A percentile compares a stretch with the other conserved stretches of the same genome.
Evolutionary conservation across 2,888 invertebrate genomes (phyloP).

Genomic region (Protophormia terraenovae): DNA sequence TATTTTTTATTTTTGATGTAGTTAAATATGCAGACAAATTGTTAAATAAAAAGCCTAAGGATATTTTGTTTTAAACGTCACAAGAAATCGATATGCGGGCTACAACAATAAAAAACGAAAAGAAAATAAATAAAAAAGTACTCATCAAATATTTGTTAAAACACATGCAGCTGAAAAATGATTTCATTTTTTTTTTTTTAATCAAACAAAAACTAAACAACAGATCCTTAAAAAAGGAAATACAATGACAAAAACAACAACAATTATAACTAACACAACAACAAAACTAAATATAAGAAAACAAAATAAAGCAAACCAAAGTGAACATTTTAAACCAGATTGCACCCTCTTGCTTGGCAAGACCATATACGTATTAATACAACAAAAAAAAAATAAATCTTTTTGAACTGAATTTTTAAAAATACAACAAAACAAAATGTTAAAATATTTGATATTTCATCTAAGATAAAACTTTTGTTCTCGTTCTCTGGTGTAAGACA

Average conservation of each 20-base stretch:
- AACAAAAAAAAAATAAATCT: slow-evolving; percentile 33
- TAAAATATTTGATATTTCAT: slow-evolving; percentile 53
- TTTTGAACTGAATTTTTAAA: slow-evolving; percentile 41
- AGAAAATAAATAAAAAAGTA: slow-evolving; percentile 5
- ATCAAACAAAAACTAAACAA: slow-evolving; percentile 18
- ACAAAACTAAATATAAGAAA: background rate
- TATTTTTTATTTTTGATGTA: background rate
- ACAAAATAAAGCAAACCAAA: too few species aligned
- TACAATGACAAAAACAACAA: slow-evolving; percentile 38
- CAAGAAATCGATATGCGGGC: slow-evolving; percentile 65
- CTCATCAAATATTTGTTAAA: slow-evolving; percentile 37
- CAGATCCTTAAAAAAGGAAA: slow-evolving; percentile 56
- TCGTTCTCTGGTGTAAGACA: slow-evolving; percentile 19
- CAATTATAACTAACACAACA: background rate
- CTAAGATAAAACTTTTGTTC: slow-evolving; percentile 52
- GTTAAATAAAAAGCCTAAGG: slow-evolving; percentile 52
- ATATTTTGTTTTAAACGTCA: slow-evolving; percentile 39
- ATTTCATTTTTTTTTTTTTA: background rate
- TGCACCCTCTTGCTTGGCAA: slow-evolving; percentile 55
- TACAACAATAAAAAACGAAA: slow-evolving; percentile 17
- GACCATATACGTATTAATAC: slow-evolving; percentile 18
- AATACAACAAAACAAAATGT: slow-evolving; percentile 6
- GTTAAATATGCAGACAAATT: slow-evolving; percentile 32
- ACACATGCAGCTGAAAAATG: slow-evolving; percentile 58
- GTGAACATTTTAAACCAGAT: slow-evolving; percentile 44